Evolutionary conservation across 2,113 vertebrate genomes (phyloP).

Genomic region (Sinocyclocheilus anshuiensis): DNA sequence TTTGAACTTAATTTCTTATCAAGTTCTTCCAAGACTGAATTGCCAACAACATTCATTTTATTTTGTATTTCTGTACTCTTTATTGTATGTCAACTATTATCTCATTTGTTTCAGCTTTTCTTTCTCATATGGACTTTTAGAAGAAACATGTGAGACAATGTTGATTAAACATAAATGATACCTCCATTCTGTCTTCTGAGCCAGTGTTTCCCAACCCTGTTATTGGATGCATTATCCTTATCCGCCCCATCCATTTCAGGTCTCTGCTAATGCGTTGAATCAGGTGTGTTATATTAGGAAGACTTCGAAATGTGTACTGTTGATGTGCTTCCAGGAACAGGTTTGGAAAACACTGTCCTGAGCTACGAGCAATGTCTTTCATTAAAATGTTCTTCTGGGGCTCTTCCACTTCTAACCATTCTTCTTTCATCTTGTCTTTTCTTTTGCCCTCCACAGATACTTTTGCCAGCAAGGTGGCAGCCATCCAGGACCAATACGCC

Average conservation of each 20-base stretch:
- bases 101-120: neutral
- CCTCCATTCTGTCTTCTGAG: neutral
- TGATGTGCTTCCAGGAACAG: neutral
- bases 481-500: constrained; percentile 84
- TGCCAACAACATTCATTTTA: neutral
- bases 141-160: neutral
- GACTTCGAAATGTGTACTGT: neutral
- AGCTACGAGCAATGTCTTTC: neutral
- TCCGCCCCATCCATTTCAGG: neutral
- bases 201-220: neutral
- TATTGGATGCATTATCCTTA: neutral
- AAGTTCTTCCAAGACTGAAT: neutral
- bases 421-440: neutral
- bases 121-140: neutral
- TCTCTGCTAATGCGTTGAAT: neutral
- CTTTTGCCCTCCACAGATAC: constrained; percentile 70
- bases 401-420: neutral
- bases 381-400: neutral
- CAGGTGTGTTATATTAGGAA: neutral
- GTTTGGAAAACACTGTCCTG: neutral
- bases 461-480: constrained; percentile 84
- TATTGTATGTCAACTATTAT: neutral
- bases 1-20: neutral
- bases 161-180: neutral
- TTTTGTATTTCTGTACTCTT: neutral